Evolutionary conservation across 2,888 invertebrate species (phyloP), one percentile per base, ranked within the genome.

Genomic region (Noctua comes): DNA sequence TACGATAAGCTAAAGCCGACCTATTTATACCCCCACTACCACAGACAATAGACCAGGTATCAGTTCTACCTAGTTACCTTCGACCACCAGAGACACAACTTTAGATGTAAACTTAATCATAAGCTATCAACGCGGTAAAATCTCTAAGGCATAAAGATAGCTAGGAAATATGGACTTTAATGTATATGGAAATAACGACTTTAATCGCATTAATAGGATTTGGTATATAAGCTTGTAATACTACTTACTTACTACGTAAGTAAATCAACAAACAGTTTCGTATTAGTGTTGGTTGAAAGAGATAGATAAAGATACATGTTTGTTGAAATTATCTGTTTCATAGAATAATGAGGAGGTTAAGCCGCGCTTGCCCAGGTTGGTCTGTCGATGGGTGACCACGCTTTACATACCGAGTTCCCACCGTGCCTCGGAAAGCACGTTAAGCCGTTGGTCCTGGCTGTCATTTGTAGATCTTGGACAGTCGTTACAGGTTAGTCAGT

Each of bases 81-180:
- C 27, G 27, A 27, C 80, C 85, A 57, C 75, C 11, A 27, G 84
- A 65, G 87, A 74, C 51, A 54, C 70, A 76, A 87, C 71, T 87
- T 85, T 69, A 72, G 62, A 85, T 87, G 85, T 80, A 80, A 87
- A 85, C 87, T 84, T 84, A 80, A 87, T 80, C 81, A 84, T 80
- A 80, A 80, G 76, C 70, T 84, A 84, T 84, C 80, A 84, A 71
- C 80, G 66, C 40, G 59, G 65, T 21, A 21, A 57, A 86, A 76
- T 85, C 85, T 87, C 85, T 48, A 46, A 68, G 73, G 84, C 18
- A 46, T 82, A 31, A 70, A 57, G 8, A 65, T 48, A 21, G n/a
- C n/a, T 4, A 13, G 24, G 36, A 51, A 86, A 69, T 69, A 59
- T 72, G 66, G 48, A 3, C 73, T 72, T 79, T 46, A 62, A 24